Conservation (phyloP, 2,113 vertebrate genomes). For the Mustelus asterias region DNA sequence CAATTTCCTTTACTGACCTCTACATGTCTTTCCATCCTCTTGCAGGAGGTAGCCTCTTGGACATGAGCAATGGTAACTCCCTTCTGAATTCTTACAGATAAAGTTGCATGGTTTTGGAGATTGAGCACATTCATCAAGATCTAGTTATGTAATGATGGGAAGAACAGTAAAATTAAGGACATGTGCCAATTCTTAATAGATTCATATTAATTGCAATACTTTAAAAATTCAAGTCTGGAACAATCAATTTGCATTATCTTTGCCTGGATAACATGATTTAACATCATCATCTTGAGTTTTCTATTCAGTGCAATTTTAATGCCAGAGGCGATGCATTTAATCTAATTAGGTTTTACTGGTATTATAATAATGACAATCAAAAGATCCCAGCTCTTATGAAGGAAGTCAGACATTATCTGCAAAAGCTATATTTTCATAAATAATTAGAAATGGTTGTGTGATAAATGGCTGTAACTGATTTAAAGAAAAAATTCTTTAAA, state of each 20-base stretch:
- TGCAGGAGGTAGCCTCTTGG: conserved; percentile 69
- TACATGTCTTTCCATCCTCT: conserved; percentile 71
- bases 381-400: not conserved
- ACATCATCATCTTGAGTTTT: not conserved
- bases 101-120: conserved; percentile 80
- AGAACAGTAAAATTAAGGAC: not conserved
- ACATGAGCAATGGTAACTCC: conserved; percentile 72
- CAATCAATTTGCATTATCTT: not conserved
- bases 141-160: conserved; percentile 46
- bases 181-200: not conserved
- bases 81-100: conserved; percentile 75
- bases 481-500: not conserved
- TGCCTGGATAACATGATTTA: not conserved
- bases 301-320: not conserved
- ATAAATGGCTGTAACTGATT: not conserved
- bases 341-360: not conserved
- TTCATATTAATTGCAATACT: not conserved
- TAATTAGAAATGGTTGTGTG: not conserved
- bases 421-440: not conserved
- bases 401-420: not conserved
- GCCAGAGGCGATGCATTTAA: not conserved
- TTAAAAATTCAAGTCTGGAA: too few relatives aligned
- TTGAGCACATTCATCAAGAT: conserved; percentile 72
- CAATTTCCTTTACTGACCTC: conserved; percentile 52
- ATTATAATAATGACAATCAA: not conserved